Conservation (phyloP, 2,797 vertebrate genomes). For the Microctenopoma stevenorrisi region DNA sequence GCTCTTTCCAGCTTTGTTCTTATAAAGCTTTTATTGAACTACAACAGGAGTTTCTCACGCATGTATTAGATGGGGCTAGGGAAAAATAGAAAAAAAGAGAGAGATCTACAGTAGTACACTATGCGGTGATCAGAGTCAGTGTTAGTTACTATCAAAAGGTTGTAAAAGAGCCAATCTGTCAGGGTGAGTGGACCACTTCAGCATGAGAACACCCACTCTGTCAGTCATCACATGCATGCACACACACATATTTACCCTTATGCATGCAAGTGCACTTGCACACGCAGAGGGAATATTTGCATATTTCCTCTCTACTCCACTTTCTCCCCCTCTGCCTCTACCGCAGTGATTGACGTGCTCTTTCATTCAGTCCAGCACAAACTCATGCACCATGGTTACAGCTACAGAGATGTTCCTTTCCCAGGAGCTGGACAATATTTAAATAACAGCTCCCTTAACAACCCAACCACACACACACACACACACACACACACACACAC, state of each 20-base stretch:
- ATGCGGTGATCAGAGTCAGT: conserved; percentile 47
- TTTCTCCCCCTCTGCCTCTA: conserved; percentile 26
- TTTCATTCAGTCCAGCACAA: conserved; percentile 67
- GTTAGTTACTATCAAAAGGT: conserved; percentile 49
- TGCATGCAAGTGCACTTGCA: conserved; percentile 9
- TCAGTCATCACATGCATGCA: conserved; percentile 42
- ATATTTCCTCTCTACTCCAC: conserved; percentile 37
- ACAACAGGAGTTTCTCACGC: conserved; percentile 74
- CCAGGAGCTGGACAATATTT: conserved; percentile 77
- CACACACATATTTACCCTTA: neutral
- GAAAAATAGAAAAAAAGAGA: conserved; percentile 5
- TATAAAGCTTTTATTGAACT: conserved; percentile 71
- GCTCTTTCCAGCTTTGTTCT: conserved; percentile 73
- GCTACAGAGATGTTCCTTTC: conserved; percentile 67
- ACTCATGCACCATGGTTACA: conserved; percentile 74
- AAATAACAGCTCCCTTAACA: conserved; percentile 71
- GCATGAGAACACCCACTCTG: conserved; percentile 65
- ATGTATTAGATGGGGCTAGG: conserved; percentile 41
- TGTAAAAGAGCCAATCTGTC: conserved; percentile 50
- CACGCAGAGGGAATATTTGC: conserved; percentile 60
- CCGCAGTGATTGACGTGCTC: conserved; percentile 66
- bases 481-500: conserved; percentile 24
- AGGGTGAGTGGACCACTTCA: conserved; percentile 62
- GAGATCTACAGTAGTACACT: conserved; percentile 52
- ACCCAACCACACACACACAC: conserved; percentile 33